Conservation (phyloP, 2,888 invertebrate genomes). For the Dicycla oo region DNA sequence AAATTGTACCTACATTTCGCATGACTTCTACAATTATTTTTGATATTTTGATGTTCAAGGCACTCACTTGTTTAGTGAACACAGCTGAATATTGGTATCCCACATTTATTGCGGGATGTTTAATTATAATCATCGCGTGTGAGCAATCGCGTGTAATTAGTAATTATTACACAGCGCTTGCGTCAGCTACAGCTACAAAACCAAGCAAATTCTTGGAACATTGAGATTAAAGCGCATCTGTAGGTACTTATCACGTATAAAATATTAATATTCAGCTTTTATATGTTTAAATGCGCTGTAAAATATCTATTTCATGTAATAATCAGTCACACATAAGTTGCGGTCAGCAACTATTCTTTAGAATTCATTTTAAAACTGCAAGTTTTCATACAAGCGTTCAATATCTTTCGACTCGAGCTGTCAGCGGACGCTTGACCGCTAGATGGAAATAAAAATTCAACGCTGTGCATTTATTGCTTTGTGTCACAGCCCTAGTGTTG, state of each 20-base stretch:
- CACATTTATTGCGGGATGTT: background rate
- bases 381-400: slow-evolving; percentile 24
- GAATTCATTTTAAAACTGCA: slow-evolving; percentile 37
- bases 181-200: background rate
- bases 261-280: background rate
- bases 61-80: background rate
- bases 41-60: background rate
- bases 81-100: slow-evolving; percentile 1
- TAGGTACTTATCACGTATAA: background rate
- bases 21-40: background rate
- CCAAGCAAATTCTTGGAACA: background rate
- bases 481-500: background rate
- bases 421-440: slow-evolving; percentile 25
- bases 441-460: slow-evolving; percentile 1
- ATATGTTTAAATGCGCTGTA: background rate
- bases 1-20: background rate
- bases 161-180: background rate
- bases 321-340: slow-evolving; percentile 20
- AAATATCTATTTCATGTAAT: slow-evolving; percentile 11
- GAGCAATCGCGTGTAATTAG: background rate
- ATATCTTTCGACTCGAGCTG: slow-evolving; percentile 30
- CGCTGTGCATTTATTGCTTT: slow-evolving; percentile 6
- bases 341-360: slow-evolving; percentile 21
- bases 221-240: background rate
- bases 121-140: background rate